Conservation (phyloP, 2,888 invertebrate genomes). For the Drosophila engyochracea region DNA sequence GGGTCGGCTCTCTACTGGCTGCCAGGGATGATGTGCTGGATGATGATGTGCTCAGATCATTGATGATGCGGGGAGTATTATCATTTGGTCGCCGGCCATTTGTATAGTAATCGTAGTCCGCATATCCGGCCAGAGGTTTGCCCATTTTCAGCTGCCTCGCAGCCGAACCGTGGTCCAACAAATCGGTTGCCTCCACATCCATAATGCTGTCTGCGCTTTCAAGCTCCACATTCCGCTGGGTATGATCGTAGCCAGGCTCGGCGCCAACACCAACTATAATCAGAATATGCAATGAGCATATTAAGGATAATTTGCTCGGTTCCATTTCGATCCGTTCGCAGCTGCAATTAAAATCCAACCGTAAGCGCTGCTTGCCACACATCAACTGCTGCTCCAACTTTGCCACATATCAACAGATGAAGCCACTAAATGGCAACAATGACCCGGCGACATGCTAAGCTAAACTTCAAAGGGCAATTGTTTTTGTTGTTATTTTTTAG, state of each 20-base stretch:
- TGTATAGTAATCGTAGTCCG: slow-evolving; percentile 86
- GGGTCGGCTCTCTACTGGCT: slow-evolving; percentile 17
- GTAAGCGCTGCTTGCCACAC: slow-evolving; percentile 28
- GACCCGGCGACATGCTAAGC: slow-evolving; percentile 72
- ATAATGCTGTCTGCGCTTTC: slow-evolving; percentile 62
- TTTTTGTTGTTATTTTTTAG: slow-evolving; percentile 12
- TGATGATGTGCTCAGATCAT: slow-evolving; percentile 51
- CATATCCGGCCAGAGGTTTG: slow-evolving; percentile 82
- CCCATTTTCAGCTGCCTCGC: slow-evolving; percentile 61
- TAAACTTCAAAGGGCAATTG: slow-evolving; percentile 69
- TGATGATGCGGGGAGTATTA: slow-evolving; percentile 48
- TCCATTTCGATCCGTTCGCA: slow-evolving; percentile 27
- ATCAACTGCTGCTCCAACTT: slow-evolving; percentile 43
- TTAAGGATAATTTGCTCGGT: slow-evolving; percentile 2
- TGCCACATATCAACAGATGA: slow-evolving; percentile 13
- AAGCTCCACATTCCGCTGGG: slow-evolving; percentile 26
- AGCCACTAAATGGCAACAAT: slow-evolving; percentile 50
- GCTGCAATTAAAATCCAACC: slow-evolving; percentile 36
- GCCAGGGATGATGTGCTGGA: slow-evolving; percentile 8
- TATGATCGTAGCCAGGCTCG: slow-evolving; percentile 45
- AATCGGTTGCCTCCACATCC: slow-evolving; percentile 52
- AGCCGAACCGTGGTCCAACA: slow-evolving; percentile 48
- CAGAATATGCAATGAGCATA: slow-evolving; percentile 25
- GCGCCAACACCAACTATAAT: slow-evolving; percentile 12
- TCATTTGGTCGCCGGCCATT: slow-evolving; percentile 84